Base-by-base conservation (phyloP, 2,888 invertebrate species). In the Drosophila siamana region DNA sequence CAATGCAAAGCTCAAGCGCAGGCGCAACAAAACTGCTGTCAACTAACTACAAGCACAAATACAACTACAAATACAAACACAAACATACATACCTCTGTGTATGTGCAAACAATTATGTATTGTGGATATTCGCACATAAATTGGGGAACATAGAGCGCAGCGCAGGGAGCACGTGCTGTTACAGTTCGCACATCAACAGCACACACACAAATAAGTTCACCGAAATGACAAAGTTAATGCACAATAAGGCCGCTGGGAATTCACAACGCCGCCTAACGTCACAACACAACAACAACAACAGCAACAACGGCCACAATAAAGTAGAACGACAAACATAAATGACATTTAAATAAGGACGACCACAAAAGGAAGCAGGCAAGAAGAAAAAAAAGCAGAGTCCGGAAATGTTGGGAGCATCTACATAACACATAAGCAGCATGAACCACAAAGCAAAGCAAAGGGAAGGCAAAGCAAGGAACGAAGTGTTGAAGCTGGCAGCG, bases 301-400 rank as follows among this genome's bases (percentile, higher is more conserved):
- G 38, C 41, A 50, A 43, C 57, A 57, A 56, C 51, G 66, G 41
- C 4, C 33, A 33, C 33, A 33, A 44, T 74, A 64, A 83, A 77
- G 78, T 62, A 64, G 65, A 78, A 63, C 60, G 78, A 57, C 67
- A 67, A 74, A 67, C 85, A 72, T 86, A 74, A 81, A 59, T 79
- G 84, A 77, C 74, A 81, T 78, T 84, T 79, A 78, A 81, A 77
- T 79, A 79, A 78, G 66, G 55, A 22, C 26, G 55, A 54, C 48
- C 46, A 55, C 33, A 43, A 26, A 63, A 48, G 41, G 6, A 47
- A 28, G 46, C n/a, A 11, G n/a, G 3, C 28, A 28, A 9, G 9
- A 22, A 59, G 16, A 40, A 28, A 22, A 59, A 22, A 40, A 36
- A 26, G 51, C 41, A 55, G 64, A 16, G 54, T 51, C 54, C 66